Conservation (phyloP, 2,888 invertebrate species). For the Acheta domesticus region DNA sequence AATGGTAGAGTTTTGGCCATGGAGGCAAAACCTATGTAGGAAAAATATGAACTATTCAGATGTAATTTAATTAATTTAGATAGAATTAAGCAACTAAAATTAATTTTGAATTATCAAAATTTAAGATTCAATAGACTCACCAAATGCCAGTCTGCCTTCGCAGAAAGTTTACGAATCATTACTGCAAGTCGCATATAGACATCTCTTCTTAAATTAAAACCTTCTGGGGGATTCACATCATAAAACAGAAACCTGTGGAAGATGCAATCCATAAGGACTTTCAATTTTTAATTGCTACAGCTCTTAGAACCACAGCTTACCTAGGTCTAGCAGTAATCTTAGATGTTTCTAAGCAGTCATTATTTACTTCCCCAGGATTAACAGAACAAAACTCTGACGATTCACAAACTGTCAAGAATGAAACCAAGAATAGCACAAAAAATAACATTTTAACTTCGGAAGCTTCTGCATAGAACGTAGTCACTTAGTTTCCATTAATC, state of each 20-base stretch:
- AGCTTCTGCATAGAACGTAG: no score
- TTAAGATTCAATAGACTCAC: slow-evolving; percentile 39
- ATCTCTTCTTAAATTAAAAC: slow-evolving; percentile 93
- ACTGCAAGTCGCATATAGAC: slow-evolving; percentile 92
- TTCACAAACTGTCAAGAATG: background rate
- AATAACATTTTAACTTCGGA: background rate
- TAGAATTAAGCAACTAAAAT: no score
- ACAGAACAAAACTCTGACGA: background rate
- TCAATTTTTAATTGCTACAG: background rate
- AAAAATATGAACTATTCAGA: background rate
- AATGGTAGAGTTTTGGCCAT: slow-evolving; percentile 88
- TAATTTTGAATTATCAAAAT: background rate
- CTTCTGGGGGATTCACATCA: slow-evolving; percentile 92
- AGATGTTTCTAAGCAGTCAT: background rate
- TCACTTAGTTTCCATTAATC: no score
- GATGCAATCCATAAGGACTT: background rate
- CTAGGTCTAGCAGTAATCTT: background rate
- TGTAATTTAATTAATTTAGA: no score
- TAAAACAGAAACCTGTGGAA: slow-evolving; percentile 74
- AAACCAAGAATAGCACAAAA: background rate
- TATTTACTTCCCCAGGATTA: background rate
- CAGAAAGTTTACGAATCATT: slow-evolving; percentile 67
- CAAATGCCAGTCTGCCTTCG: slow-evolving; percentile 50
- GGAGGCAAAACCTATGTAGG: slow-evolving; percentile 77
- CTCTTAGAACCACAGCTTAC: background rate